A percentile compares a stretch with the other conserved stretches of the same genome.
phyloP scores from a whole-genome alignment of 1,140 invertebrate species.

The Hyphantria cunea region DNA sequence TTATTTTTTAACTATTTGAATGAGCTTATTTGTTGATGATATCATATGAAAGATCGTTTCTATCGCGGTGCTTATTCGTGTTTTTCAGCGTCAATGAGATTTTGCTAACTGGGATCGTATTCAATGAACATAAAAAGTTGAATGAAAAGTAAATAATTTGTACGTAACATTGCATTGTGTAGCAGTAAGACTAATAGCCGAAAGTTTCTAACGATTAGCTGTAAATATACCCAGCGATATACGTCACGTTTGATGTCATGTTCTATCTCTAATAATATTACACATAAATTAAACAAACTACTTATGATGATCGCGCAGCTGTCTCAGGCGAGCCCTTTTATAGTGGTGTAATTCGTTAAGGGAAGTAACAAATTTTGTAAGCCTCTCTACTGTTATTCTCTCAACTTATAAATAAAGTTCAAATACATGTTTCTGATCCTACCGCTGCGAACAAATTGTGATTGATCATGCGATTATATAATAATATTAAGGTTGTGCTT shows the following conservation, averaged over 20 bases:
- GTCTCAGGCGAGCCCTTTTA: too few species aligned
- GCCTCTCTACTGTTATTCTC: slow-evolving; percentile 1
- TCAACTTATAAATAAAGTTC: slow-evolving; percentile 68
- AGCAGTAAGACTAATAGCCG: too few species aligned
- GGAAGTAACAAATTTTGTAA: neutral
- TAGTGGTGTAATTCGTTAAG: too few species aligned
- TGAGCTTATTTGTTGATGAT: slow-evolving; percentile 28
- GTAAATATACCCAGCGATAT: too few species aligned
- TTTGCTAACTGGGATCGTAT: neutral
- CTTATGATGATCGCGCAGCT: too few species aligned
- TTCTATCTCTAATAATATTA: too few species aligned
- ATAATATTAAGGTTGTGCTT: slow-evolving; percentile 61
- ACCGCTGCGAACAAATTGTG: slow-evolving; percentile 49
- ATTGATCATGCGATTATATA: slow-evolving; percentile 39
- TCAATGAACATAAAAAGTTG: neutral
- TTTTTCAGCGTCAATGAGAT: slow-evolving; percentile 17
- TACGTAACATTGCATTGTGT: neutral
- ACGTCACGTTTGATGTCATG: too few species aligned
- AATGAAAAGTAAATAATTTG: neutral
- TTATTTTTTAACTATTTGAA: slow-evolving; percentile 39
- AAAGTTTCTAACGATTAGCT: too few species aligned
- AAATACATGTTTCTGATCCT: slow-evolving; percentile 54
- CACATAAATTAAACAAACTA: too few species aligned
- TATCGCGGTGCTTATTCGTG: slow-evolving; percentile 25
- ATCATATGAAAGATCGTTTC: slow-evolving; percentile 28